Evolutionary conservation across 2,797 vertebrate genomes (phyloP), one percentile per base, ranked within the genome.

Genomic region (Esox masquinongy): DNA sequence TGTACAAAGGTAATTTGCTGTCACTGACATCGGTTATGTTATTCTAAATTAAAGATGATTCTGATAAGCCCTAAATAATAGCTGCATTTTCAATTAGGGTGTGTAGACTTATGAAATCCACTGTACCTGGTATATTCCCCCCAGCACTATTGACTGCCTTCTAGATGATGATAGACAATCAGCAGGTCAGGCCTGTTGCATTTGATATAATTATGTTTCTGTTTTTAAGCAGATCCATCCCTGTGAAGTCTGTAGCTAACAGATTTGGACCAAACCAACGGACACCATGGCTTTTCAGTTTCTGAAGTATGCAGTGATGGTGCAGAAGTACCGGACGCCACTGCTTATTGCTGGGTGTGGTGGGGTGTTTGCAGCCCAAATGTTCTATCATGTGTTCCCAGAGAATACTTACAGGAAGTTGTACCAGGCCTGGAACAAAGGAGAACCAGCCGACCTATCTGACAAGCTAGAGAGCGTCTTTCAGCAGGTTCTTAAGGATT

Each of bases 391-490:
- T 0, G 85, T 94, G 22, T 93, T 95, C 77, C 96, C 97, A 0
- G 92, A 96, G 72, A 77, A 89, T 22, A 91, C 94, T 0, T 95
- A 95, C 85, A 94, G 80, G 31, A 92, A 92, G 80, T 73, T 97
- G n/a, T 96, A 97, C 50, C 96, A 98, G 84, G 95, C 96, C 85
- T 99, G 96, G 96, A 80, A 85, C 69, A 91, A 91, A 83, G 96
- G 96, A 74, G 85, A 91, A 78, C 96, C 95, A 0, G 91, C 86
- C 22, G 73, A 76, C 0, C 93, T 98, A 71, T 93, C 94, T 0
- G 90, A 94, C 19, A 92, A 92, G 68, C 94, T 98, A 8, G 78
- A 87, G 75, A 79, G 22, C 0, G 84, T 95, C 70, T 97, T 98
- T 88, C 93, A 91, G 64, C 91, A 95, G 82, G 95, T 98, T 47